Conservation (phyloP, 1,140 invertebrate species). For the Latrodectus geometricus region DNA sequence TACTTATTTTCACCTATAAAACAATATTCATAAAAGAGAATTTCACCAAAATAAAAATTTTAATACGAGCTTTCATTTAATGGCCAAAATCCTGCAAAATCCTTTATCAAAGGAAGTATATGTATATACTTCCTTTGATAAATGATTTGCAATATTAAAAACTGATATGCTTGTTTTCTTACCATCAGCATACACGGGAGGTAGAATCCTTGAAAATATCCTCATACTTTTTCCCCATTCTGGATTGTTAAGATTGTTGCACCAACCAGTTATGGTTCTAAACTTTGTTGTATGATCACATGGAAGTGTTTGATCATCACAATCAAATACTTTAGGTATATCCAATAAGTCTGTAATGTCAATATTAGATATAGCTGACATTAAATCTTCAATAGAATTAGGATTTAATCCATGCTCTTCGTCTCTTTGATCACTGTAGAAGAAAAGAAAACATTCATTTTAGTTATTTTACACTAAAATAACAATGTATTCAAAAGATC, state of each 20-base stretch:
- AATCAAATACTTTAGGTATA: constrained; percentile 70
- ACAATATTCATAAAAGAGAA: too few species aligned
- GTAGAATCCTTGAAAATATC: constrained; percentile 86
- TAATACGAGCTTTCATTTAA: too few species aligned
- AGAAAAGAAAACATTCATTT: not conserved
- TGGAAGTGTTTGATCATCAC: constrained; percentile 71
- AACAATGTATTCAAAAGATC: not conserved
- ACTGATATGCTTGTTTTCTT: constrained; percentile 40
- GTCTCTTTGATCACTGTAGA: constrained; percentile 60
- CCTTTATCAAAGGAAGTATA: too few species aligned
- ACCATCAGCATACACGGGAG: constrained; percentile 90
- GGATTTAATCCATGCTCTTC: constrained; percentile 25
- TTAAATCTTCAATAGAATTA: constrained; percentile 68
- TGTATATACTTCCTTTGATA: too few species aligned
- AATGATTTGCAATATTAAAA: too few species aligned
- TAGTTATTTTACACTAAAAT: not conserved
- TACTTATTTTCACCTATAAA: too few species aligned
- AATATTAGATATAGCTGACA: constrained; percentile 70
- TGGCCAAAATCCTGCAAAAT: too few species aligned
- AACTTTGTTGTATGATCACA: constrained; percentile 87
- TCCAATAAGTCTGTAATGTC: constrained; percentile 70
- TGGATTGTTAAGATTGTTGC: constrained; percentile 90
- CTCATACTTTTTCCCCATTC: constrained; percentile 82
- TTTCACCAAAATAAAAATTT: too few species aligned
- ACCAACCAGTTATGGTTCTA: constrained; percentile 86